Percentiles rank a stretch among this genome's conserved stretches.
phyloP scores from a whole-genome alignment of 2,797 vertebrate genomes.

The Molossus molossus region DNA sequence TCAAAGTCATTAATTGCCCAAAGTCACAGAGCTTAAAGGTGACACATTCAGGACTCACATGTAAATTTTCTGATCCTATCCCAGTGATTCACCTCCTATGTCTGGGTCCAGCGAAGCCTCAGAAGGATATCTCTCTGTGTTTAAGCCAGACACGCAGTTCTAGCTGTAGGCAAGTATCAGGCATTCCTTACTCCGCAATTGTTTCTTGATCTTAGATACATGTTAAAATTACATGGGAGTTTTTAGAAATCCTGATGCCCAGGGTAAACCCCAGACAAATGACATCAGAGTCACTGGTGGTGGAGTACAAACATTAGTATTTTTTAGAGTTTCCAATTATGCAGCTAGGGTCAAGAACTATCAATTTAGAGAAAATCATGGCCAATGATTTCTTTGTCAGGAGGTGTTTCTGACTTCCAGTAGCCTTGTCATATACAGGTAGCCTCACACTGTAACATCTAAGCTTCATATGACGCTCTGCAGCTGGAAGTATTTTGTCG shows the following conservation, averaged over 20 bases:
- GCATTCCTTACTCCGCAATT: constrained; percentile 36
- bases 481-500: background rate
- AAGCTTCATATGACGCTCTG: constrained; percentile 49
- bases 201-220: background rate
- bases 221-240: background rate
- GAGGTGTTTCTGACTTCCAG: constrained; percentile 23
- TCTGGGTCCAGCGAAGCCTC: background rate
- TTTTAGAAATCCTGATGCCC: constrained; percentile 17
- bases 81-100: background rate
- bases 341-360: background rate
- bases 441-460: constrained; percentile 7
- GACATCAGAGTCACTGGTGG: background rate
- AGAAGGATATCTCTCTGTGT: background rate
- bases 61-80: constrained; percentile 3
- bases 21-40: constrained; percentile 35
- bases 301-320: background rate
- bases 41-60: background rate
- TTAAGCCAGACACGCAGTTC: constrained; percentile 34
- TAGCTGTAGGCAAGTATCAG: background rate
- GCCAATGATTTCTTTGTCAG: constrained; percentile 45
- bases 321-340: constrained; percentile 21
- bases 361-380: constrained; percentile 20
- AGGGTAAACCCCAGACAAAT: background rate
- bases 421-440: background rate
- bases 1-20: constrained; percentile 14